Evolutionary conservation across 1,140 invertebrate genomes (phyloP).

Genomic region (Aphaenogaster ashmeadi): DNA sequence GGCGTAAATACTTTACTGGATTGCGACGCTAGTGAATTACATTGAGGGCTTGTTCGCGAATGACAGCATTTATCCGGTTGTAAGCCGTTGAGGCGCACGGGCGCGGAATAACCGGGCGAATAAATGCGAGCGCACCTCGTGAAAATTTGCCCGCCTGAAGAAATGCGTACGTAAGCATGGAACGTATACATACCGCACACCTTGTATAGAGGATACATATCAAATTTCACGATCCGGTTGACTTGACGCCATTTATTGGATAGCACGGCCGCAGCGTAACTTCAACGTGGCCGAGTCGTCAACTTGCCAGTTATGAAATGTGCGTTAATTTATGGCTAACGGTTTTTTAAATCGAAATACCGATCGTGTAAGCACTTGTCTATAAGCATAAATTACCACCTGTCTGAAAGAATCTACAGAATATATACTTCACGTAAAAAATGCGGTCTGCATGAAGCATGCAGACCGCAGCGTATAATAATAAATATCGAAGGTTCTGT

Average conservation of each 20-base stretch:
- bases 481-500: constrained; percentile 4
- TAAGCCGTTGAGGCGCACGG: constrained; percentile 60
- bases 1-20: constrained; percentile 58
- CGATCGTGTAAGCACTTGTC: constrained; percentile 10
- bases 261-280: background rate
- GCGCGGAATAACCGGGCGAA: constrained; percentile 68
- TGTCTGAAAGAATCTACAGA: constrained; percentile 4
- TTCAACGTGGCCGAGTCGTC: constrained; percentile 37
- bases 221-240: constrained; percentile 69
- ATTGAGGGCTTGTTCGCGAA: constrained; percentile 67
- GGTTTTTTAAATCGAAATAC: constrained; percentile 47
- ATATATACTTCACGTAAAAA: constrained; percentile 11
- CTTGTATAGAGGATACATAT: constrained; percentile 69
- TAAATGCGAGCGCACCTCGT: constrained; percentile 53
- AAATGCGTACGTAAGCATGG: constrained; percentile 49
- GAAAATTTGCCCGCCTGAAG: constrained; percentile 50
- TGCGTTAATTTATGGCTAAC: constrained; percentile 47
- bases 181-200: background rate
- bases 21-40: constrained; percentile 66
- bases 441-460: background rate
- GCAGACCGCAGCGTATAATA: background rate
- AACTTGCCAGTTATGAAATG: constrained; percentile 34
- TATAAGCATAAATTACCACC: constrained; percentile 25
- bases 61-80: constrained; percentile 73
- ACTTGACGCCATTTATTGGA: constrained; percentile 54